Evolutionary conservation across 2,797 vertebrate species (phyloP).

Genomic region (Poeciliopsis infans): DNA sequence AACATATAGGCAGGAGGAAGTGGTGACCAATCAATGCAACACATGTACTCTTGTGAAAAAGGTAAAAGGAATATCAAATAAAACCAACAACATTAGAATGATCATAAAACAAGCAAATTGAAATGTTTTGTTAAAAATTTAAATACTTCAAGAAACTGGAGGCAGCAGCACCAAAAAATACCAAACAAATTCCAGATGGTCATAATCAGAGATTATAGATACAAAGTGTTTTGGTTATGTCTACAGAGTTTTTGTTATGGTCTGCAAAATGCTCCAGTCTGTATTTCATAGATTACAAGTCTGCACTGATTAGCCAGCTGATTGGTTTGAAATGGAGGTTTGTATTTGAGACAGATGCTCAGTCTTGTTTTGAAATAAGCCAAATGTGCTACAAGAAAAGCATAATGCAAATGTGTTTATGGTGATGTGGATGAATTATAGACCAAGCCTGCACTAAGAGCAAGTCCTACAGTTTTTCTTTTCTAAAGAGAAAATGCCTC

Average conservation of each 20-base stretch:
- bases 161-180: not conserved
- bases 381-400: not conserved
- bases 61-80: not conserved
- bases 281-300: not conserved
- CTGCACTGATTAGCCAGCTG: conserved; percentile 6
- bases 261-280: not conserved
- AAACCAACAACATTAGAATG: not conserved
- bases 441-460: not conserved
- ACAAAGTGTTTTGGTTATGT: not conserved
- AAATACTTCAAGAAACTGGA: not conserved
- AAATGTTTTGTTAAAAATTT: not conserved
- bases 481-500: not conserved
- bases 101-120: not conserved
- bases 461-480: not conserved
- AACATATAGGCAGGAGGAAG: not conserved
- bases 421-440: not conserved
- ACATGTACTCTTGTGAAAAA: not conserved
- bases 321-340: not conserved
- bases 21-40: not conserved
- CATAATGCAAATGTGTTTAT: not conserved
- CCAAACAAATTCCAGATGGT: not conserved
- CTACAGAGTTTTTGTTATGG: not conserved
- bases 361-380: not conserved
- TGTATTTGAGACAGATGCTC: not conserved
- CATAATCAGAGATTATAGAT: not conserved